Evolutionary conservation across 2,888 invertebrate genomes (phyloP).

Genomic region (Diaphora mendica): DNA sequence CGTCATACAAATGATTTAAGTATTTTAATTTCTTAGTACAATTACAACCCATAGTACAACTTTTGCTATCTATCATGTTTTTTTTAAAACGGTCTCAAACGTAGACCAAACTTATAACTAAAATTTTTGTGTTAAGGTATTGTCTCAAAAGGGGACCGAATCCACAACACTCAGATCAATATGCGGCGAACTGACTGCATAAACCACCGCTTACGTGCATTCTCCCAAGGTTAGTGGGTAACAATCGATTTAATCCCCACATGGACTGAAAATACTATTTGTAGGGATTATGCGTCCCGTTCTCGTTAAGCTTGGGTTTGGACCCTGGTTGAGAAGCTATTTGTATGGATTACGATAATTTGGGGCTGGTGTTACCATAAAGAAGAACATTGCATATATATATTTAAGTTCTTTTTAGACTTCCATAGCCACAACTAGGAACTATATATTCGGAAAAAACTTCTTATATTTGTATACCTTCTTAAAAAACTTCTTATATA

Average conservation of each 20-base stretch:
- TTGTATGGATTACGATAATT: slow-evolving; percentile 20
- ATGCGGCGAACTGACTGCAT: neutral
- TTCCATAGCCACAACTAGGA: neutral
- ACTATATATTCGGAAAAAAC: neutral
- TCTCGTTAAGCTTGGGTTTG: slow-evolving; percentile 11
- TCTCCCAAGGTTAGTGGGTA: neutral
- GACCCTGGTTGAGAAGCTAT: slow-evolving; percentile 13
- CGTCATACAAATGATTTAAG: too few species aligned
- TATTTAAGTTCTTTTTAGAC: neutral
- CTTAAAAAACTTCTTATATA: too few species aligned
- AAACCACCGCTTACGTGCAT: neutral
- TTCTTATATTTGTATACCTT: too few species aligned
- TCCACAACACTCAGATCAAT: neutral
- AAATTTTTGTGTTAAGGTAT: neutral
- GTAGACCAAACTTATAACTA: too few species aligned
- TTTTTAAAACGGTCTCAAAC: too few species aligned
- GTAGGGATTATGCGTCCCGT: slow-evolving; percentile 20
- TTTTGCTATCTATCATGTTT: too few species aligned
- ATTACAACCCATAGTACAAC: too few species aligned
- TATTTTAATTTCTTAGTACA: too few species aligned
- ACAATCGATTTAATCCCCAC: neutral
- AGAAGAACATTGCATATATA: neutral
- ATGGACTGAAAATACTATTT: slow-evolving; percentile 12
- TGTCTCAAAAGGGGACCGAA: neutral
- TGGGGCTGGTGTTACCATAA: neutral